Conservation (phyloP, 1,140 invertebrate genomes). For the Procambarus virginalis region DNA sequence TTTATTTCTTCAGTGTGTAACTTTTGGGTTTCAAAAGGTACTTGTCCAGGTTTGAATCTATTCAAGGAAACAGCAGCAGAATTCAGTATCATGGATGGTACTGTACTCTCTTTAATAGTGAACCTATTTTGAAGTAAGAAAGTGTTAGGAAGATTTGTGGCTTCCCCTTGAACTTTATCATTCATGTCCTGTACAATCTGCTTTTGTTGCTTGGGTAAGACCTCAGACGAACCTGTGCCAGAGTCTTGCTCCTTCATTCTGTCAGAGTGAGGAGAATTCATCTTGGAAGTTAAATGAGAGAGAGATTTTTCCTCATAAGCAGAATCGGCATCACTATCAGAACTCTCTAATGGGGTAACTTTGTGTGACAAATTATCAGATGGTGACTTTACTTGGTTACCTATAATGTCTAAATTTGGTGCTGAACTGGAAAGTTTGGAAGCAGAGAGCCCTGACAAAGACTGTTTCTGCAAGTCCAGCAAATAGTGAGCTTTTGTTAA, state of each 20-base stretch:
- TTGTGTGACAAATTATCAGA: background rate
- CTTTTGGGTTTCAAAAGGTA: background rate
- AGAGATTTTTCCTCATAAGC: conserved; percentile 25
- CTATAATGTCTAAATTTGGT: background rate
- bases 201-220: background rate
- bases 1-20: background rate
- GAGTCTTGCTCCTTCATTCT: background rate
- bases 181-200: background rate
- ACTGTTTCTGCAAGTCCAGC: background rate
- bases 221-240: background rate
- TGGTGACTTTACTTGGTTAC: background rate
- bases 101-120: background rate
- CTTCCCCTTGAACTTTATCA: background rate
- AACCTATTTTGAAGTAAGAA: background rate
- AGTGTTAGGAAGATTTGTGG: background rate
- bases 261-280: conserved; percentile 15
- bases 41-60: background rate
- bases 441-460: background rate
- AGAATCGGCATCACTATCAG: conserved; percentile 24
- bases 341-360: background rate
- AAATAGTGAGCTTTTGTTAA: conserved; percentile 2
- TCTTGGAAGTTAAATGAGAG: conserved; percentile 22
- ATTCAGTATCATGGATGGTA: background rate
- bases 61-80: background rate
- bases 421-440: conserved; percentile 12